Base-by-base conservation (phyloP, 37 sponge, comb jelly and placozoan species). In the Chondrilla cf. caribensis region DNA sequence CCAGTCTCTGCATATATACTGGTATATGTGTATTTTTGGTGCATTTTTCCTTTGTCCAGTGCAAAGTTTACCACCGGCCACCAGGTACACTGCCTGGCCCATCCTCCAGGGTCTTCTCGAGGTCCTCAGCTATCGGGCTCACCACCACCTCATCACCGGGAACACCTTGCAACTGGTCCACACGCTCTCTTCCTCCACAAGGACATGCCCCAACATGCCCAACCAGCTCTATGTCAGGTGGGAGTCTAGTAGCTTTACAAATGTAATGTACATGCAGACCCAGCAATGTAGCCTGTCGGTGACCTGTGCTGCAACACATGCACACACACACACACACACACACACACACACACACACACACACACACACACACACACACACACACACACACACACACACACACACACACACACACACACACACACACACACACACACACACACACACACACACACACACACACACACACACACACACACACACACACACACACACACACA, bases 101-200 rank as follows among this genome's bases (percentile, higher is more conserved):
- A 80, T 87, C 47, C 88, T 93, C 9, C 85, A 90, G 41, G 70
- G 81, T 0, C 73, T 93, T 31, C 68, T 93, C 58, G 94, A 93
- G 80, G 39, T 90, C 54, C 78, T 93, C 22, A 84, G 86, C 38
- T 90, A 79, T 26, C 83, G 94, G 3, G 83, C 90, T 0, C 94
- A 93, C 76, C 82, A 78, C 28, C 90, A 92, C 73, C 80, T 92
- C 31, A 82, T 71, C 57, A 73, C 76, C 18, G 81, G 62, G 35
- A 77, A 65, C 22, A 79, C 58, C 37, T 55, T 92, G 14, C 84
- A 84, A 58, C 83, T 86, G 77, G 58, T 92, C n/a, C 83, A 84
- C 55, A 82, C 81, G 9, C 82, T 92, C 2, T 86, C 86, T 54
- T 37, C 82, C 64, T 81, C 83, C 18, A 39, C 44, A 11, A 73